Percentiles rank a stretch among this genome's conserved stretches.
phyloP scores from a whole-genome alignment of 2,797 vertebrate genomes.

The Clarias fuscus region DNA sequence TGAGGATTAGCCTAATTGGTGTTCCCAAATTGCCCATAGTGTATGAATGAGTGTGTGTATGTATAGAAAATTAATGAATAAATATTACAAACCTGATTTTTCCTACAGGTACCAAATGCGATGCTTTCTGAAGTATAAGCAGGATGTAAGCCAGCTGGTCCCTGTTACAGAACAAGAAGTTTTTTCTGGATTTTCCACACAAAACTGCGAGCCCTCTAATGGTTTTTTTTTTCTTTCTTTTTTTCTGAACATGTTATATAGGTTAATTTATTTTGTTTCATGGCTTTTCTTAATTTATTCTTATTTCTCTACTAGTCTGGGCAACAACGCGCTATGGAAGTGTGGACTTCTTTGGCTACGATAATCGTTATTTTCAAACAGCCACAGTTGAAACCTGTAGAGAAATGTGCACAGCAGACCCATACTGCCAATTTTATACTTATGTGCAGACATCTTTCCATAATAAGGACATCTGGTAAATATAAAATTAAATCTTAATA shows the following conservation, averaged over 20 bases:
- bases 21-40: no score
- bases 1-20: no score
- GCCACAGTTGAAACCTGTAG: constrained; percentile 54
- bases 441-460: constrained; percentile 30
- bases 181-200: constrained; percentile 61
- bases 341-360: constrained; percentile 52
- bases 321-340: constrained; percentile 13
- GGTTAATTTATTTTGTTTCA: neutral
- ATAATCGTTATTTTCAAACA: constrained; percentile 48
- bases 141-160: constrained; percentile 4
- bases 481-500: neutral
- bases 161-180: neutral
- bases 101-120: constrained; percentile 32
- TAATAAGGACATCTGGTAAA: constrained; percentile 5
- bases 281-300: neutral
- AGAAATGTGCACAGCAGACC: constrained; percentile 56
- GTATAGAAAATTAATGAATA: no score
- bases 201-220: constrained; percentile 50
- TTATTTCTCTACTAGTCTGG: constrained; percentile 59
- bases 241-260: neutral
- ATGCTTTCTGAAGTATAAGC: constrained; percentile 61
- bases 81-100: neutral
- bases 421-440: constrained; percentile 68
- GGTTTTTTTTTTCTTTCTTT: constrained; percentile 46
- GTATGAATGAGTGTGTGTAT: no score